A percentile compares a stretch with the other conserved stretches of the same genome.
phyloP scores from a whole-genome alignment of 2,888 invertebrate species.

The Julus scanicus region DNA sequence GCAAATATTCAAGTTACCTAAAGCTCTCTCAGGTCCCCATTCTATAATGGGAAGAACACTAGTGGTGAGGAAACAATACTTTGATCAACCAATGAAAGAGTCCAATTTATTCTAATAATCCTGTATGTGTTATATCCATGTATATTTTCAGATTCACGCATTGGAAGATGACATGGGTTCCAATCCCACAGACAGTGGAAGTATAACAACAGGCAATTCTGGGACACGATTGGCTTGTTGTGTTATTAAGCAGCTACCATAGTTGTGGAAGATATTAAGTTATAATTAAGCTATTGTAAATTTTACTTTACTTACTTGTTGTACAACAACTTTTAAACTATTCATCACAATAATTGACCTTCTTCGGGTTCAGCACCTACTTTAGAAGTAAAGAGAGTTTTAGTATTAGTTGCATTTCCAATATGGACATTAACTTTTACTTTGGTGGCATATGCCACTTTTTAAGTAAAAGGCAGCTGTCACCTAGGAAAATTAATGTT shows the following conservation, averaged over 20 bases:
- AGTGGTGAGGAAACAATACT: constrained; percentile 53
- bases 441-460: too few relatives aligned
- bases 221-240: constrained; percentile 58
- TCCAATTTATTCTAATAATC: not conserved
- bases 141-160: constrained; percentile 55
- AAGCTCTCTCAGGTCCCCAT: constrained; percentile 48
- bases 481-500: too few relatives aligned
- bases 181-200: constrained; percentile 46
- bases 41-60: constrained; percentile 57
- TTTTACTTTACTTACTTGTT: not conserved
- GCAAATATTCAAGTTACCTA: not conserved
- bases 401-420: too few relatives aligned
- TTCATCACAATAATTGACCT: too few relatives aligned
- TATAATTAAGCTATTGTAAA: not conserved
- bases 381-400: too few relatives aligned
- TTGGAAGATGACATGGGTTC: constrained; percentile 54
- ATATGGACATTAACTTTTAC: too few relatives aligned
- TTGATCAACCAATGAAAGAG: not conserved
- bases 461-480: too few relatives aligned
- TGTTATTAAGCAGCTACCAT: constrained; percentile 50
- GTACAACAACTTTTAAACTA: not conserved
- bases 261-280: not conserved
- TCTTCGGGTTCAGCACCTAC: too few relatives aligned
- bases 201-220: constrained; percentile 55
- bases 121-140: not conserved